phyloP scores from a whole-genome alignment of 2,797 vertebrate genomes.

The Diglossa cyanea region DNA sequence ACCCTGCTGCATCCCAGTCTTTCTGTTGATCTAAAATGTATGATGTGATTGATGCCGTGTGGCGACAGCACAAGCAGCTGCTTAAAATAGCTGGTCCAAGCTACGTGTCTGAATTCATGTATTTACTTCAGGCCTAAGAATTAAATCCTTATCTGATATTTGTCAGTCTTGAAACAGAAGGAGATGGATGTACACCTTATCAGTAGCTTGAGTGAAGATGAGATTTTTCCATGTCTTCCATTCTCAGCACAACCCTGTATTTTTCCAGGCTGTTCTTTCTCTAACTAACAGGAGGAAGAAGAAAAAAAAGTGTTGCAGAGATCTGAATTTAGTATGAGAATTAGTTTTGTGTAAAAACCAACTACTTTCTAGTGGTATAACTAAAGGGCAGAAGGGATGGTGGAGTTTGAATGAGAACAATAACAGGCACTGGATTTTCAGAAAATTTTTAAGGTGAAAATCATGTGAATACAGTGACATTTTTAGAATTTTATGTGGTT shows the following conservation, averaged over 20 bases:
- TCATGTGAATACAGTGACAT: not conserved
- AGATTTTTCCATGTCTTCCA: not conserved
- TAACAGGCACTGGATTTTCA: not conserved
- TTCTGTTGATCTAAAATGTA: not conserved
- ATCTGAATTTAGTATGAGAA: not conserved
- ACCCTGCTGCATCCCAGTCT: not conserved
- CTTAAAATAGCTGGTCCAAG: not conserved
- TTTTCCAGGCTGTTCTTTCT: not conserved
- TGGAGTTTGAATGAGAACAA: not conserved
- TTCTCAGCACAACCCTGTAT: not conserved
- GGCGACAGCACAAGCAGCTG: not conserved
- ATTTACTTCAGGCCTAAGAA: not conserved
- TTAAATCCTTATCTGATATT: not conserved
- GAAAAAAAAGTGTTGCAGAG: not conserved
- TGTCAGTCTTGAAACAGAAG: not conserved
- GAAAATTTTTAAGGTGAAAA: not conserved
- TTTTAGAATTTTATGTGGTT: not conserved
- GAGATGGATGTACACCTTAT: not conserved
- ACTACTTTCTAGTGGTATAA: not conserved
- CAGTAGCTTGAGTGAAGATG: not conserved
- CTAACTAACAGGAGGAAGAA: not conserved
- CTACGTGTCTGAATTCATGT: not conserved
- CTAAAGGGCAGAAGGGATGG: not conserved
- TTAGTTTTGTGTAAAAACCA: not conserved
- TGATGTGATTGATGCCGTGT: not conserved